Evolutionary conservation across 2,888 invertebrate species (phyloP).

Genomic region (Megastigmus dorsalis): DNA sequence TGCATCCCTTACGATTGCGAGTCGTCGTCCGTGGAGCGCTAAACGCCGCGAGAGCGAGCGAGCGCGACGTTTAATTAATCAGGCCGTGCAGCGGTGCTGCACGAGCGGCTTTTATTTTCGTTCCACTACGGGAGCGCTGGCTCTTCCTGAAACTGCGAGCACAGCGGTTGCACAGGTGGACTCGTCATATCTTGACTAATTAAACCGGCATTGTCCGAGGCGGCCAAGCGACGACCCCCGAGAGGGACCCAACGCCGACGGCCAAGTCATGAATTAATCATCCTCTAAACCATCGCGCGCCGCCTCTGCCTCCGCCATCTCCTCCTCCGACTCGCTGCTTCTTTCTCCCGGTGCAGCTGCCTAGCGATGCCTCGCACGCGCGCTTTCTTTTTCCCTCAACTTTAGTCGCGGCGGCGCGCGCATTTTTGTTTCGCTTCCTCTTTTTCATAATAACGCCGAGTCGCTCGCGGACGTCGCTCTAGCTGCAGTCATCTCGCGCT

Average conservation of each 20-base stretch:
- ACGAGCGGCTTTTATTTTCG: not conserved
- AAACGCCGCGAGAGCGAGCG: too few relatives aligned
- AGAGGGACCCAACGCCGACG: conserved; percentile 52
- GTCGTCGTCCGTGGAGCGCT: too few relatives aligned
- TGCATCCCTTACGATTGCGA: too few relatives aligned
- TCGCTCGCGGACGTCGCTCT: too few relatives aligned
- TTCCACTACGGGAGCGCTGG: not conserved
- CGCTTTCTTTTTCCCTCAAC: conserved; percentile 36
- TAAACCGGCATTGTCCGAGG: conserved; percentile 65
- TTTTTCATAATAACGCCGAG: conserved; percentile 25
- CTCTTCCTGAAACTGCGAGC: not conserved
- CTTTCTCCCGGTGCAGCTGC: too few relatives aligned
- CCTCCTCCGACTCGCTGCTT: too few relatives aligned
- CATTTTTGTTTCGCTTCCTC: conserved; percentile 14
- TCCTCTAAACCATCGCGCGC: conserved; percentile 59
- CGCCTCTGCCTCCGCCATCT: too few relatives aligned
- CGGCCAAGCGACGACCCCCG: conserved; percentile 59
- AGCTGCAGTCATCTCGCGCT: too few relatives aligned
- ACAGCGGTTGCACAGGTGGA: conserved; percentile 60
- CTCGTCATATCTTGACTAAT: conserved; percentile 69
- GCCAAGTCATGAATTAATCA: conserved; percentile 68
- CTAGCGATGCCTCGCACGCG: too few relatives aligned
- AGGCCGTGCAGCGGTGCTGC: too few relatives aligned
- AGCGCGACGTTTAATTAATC: conserved; percentile 51
- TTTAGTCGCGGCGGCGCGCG: conserved; percentile 43